Conservation (phyloP, 2,888 invertebrate genomes). For the Arenicola marina region DNA sequence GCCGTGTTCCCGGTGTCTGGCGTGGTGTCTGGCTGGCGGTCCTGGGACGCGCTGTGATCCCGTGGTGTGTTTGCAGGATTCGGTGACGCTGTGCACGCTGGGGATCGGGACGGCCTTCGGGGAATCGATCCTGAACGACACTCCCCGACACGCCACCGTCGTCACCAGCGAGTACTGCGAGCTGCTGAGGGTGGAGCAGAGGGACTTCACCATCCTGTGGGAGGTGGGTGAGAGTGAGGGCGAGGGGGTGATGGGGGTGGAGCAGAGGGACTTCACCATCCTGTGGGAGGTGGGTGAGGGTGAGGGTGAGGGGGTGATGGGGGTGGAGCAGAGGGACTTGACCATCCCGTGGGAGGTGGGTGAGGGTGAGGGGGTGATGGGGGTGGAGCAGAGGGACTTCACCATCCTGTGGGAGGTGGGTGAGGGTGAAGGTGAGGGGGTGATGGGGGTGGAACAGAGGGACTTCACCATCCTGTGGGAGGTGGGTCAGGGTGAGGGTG, state of each 20-base stretch:
- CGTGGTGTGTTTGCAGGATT: conserved; percentile 63
- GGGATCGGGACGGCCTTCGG: conserved; percentile 79
- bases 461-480: conserved; percentile 80
- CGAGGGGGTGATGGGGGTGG: conserved; percentile 75
- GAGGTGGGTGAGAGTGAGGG: conserved; percentile 70
- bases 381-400: conserved; percentile 78
- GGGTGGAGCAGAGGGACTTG: conserved; percentile 78
- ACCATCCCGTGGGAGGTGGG: conserved; percentile 78
- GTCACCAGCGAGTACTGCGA: conserved; percentile 77
- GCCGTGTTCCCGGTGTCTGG: no score
- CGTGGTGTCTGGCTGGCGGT: not conserved
- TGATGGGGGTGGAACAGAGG: conserved; percentile 75
- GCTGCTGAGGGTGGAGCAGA: conserved; percentile 75
- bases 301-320: no score
- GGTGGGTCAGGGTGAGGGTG: conserved; percentile 70
- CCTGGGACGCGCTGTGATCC: not conserved
- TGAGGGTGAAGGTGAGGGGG: no score
- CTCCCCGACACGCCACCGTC: conserved; percentile 74
- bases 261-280: conserved; percentile 76
- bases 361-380: conserved; percentile 67
- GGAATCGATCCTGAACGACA: conserved; percentile 75
- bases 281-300: conserved; percentile 76
- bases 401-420: conserved; percentile 78
- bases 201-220: conserved; percentile 78
- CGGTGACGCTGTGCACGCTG: conserved; percentile 71